A percentile compares a stretch with the other conserved stretches of the same genome.
These are phyloP conservation scores for Mixornis gularis DNA, from an alignment of 2,113 vertebrate genomes.

Conservation along the genomic window DNA sequence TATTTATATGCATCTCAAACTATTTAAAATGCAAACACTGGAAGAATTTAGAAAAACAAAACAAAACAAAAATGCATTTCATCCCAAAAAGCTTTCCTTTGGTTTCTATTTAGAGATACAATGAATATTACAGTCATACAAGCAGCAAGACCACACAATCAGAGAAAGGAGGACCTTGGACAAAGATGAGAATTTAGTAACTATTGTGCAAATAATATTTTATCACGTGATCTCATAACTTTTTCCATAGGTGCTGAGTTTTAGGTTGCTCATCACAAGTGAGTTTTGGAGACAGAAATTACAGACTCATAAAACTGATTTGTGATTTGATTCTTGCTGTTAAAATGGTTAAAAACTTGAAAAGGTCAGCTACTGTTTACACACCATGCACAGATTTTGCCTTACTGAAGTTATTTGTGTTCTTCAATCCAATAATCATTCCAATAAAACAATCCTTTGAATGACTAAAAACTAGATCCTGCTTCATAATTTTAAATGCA, in stretches of 20 bases:
- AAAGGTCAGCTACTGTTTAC: background rate
- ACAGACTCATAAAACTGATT: background rate
- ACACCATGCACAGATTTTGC: background rate
- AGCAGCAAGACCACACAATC: background rate
- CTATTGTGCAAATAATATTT: background rate
- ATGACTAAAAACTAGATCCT: background rate
- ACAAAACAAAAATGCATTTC: background rate
- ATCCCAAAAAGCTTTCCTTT: background rate
- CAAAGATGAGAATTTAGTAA: background rate
- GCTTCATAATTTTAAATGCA: background rate
- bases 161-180: background rate
- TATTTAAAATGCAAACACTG: background rate
- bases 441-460: background rate
- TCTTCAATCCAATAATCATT: background rate
- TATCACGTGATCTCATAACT: background rate
- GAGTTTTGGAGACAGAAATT: background rate
- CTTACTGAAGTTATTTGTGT: background rate
- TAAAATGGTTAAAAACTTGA: background rate
- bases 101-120: conserved; percentile 20
- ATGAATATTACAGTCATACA: background rate
- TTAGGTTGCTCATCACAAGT: background rate
- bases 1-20: conserved; percentile 32
- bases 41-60: background rate
- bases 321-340: background rate
- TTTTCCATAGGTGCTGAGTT: background rate